Base-by-base conservation (phyloP, 2,113 vertebrate species). In the Tricholaema leucomelas region DNA sequence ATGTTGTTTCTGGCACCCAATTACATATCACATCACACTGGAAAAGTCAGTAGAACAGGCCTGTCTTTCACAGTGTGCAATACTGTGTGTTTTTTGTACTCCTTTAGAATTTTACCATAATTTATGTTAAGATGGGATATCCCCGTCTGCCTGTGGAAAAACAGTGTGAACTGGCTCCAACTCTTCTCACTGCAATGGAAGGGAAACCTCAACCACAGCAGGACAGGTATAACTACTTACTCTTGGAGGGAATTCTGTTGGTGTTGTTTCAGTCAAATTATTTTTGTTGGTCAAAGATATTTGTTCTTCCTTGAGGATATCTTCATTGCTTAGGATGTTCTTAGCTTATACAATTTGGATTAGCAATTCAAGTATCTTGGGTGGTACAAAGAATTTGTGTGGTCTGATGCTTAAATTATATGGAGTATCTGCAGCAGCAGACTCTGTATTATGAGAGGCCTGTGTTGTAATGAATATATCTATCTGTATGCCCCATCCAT, bases 61-160 rank as follows among this genome's bases (percentile, higher is more conserved):
- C 4, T 6, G 73, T 87, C 12, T 72, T 86, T 50, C 52, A 8
- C 5, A 10, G 31, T 80, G 27, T 90, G 18, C 30, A 87, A 59
- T 72, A 52, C 13, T 63, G 0, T 86, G 27, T 71, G 72, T 46
- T 92, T 97, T 83, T 96, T 87, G 63, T 92, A 28, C 77, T 81
- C 46, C 61, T 77, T 84, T 87, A 99, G 99, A 99, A 99, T 97
- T 99, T 99, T 95, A 99, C 99, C 77, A 99, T 99, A 95, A 99
- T 99, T 97, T 99, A 99, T 96, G 99, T 99, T 93, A 99, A 99
- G 97, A 99, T 99, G 98, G 99, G 99, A 35, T 99, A 99, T 93
- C 99, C 99, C 61, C 98, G 99, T 58, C 97, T 99, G 44, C 98
- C 99, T 74, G 98, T 99, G 90, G 98, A 98, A 71, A 99, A 99